These are phyloP conservation scores for Psittacula derbiana DNA, from an alignment of 2,797 vertebrate species.

Conservation along the genomic window DNA sequence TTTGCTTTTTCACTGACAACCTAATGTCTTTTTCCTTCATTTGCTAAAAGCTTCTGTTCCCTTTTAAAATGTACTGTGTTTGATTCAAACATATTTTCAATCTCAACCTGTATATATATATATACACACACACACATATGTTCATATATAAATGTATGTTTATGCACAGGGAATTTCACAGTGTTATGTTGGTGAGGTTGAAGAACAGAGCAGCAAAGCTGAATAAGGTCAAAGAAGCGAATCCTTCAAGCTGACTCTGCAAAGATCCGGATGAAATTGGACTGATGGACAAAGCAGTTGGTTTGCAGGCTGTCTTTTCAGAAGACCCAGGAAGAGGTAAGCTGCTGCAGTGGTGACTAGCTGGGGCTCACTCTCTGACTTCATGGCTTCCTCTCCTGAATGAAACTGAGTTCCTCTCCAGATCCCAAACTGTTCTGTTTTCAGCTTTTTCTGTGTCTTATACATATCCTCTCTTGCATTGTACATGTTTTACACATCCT, in stretches of 20 bases:
- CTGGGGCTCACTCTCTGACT: neutral
- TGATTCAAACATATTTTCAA: neutral
- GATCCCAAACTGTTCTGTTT: neutral
- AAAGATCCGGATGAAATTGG: accelerated
- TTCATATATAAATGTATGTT: neutral
- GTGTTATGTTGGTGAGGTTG: neutral
- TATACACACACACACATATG: accelerated
- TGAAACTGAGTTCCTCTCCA: neutral
- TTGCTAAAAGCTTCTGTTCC: neutral
- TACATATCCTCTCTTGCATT: accelerated
- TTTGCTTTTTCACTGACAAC: neutral
- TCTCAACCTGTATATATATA: neutral
- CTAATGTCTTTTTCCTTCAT: neutral
- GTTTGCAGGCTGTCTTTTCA: neutral
- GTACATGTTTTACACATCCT: neutral
- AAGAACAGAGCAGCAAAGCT: neutral
- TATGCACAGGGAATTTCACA: neutral
- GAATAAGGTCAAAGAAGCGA: neutral
- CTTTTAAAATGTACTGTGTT: neutral
- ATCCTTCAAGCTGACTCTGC: neutral
- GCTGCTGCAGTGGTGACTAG: neutral
- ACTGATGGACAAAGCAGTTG: accelerated
- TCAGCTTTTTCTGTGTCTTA: accelerated
- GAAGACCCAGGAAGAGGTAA: neutral
- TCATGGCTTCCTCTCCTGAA: neutral